phyloP scores from a whole-genome alignment of 2,888 invertebrate genomes.

The Drosophila recens region DNA sequence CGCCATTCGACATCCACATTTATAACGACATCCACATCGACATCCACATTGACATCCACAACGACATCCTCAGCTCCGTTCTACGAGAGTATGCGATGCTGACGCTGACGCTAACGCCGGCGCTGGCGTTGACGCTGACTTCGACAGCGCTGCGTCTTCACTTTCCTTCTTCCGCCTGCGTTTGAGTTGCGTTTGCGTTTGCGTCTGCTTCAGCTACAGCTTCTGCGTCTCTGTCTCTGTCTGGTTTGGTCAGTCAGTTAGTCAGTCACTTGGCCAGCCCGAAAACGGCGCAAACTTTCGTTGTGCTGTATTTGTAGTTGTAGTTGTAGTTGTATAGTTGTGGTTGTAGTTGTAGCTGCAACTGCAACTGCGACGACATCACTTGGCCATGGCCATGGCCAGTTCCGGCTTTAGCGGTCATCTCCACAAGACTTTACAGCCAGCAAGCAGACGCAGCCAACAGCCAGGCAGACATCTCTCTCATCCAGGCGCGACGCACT shows the following conservation, averaged over 20 bases:
- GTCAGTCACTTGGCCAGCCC: conserved; percentile 69
- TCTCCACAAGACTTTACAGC: conserved; percentile 36
- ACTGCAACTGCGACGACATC: conserved; percentile 26
- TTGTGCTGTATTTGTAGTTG: conserved; percentile 40
- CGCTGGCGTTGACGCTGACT: not conserved
- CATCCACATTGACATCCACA: conserved; percentile 33
- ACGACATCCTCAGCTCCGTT: conserved; percentile 55
- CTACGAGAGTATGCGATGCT: conserved; percentile 11
- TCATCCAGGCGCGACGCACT: conserved; percentile 67
- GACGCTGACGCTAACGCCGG: not conserved
- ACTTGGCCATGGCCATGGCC: conserved; percentile 63
- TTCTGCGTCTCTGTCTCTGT: conserved; percentile 28
- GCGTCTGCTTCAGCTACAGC: conserved; percentile 12
- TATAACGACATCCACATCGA: conserved; percentile 46
- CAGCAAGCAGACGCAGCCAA: conserved; percentile 12
- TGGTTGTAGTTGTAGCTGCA: conserved; percentile 8
- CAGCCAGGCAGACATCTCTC: conserved; percentile 33
- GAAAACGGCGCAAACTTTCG: conserved; percentile 80
- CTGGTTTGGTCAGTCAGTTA: conserved; percentile 56
- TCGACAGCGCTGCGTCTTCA: conserved; percentile 43
- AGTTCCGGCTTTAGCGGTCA: conserved; percentile 74
- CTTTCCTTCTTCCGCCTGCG: conserved; percentile 75
- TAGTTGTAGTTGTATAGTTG: conserved; percentile 6
- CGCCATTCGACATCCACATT: conserved; percentile 38
- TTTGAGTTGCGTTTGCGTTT: conserved; percentile 21